Conservation (phyloP, 2,797 vertebrate genomes). For the Hapalemur alaotrensis region DNA sequence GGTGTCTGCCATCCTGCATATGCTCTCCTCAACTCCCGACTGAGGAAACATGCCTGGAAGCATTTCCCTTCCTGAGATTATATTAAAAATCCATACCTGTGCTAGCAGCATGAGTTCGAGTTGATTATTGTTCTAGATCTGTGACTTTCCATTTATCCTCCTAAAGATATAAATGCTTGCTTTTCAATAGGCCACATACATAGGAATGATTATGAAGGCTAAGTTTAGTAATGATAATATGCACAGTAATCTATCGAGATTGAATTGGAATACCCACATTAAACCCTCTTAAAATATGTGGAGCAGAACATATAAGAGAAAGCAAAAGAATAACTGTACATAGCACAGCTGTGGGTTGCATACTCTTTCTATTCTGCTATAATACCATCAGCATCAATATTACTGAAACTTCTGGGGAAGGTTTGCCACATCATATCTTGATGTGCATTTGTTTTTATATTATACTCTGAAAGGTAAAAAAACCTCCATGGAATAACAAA, state of each 20-base stretch:
- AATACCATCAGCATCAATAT: not conserved
- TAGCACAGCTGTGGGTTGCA: fast-evolving
- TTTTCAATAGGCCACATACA: not conserved
- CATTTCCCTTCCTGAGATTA: not conserved
- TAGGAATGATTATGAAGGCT: constrained; percentile 25
- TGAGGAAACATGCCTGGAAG: constrained; percentile 30
- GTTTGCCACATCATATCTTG: not conserved
- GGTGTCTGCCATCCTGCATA: not conserved
- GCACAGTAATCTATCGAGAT: not conserved
- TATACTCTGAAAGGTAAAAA: constrained; percentile 29
- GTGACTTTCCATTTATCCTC: constrained; percentile 25
- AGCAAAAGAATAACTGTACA: not conserved
- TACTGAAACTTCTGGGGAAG: not conserved
- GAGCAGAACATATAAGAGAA: not conserved
- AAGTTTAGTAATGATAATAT: constrained; percentile 43
- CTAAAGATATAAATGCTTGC: constrained; percentile 27
- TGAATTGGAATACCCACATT: not conserved
- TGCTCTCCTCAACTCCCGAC: not conserved
- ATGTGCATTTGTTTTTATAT: not conserved
- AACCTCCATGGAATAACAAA: not conserved
- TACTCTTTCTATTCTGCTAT: not conserved
- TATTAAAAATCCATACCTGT: constrained; percentile 52
- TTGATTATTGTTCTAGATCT: constrained; percentile 46
- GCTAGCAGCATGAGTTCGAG: not conserved
- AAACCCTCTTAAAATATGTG: constrained; percentile 10